A percentile compares a stretch with the other conserved stretches of the same genome.
Conservation (phyloP, 2,797 vertebrate genomes). For the Rachycentron canadum region DNA sequence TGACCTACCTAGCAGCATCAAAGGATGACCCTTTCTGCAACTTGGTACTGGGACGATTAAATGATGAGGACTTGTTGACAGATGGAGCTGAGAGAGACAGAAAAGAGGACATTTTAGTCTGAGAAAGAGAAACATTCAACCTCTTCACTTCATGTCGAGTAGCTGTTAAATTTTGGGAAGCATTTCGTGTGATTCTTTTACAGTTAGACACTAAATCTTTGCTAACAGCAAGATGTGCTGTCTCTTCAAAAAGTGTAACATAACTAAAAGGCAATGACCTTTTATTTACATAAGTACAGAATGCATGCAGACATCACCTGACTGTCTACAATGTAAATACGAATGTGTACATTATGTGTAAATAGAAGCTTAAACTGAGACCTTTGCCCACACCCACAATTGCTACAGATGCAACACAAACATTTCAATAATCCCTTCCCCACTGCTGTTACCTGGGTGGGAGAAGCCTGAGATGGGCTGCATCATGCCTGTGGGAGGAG, state of each 20-base stretch:
- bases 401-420: background rate
- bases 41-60: constrained; percentile 92
- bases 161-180: background rate
- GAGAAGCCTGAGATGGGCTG: constrained; percentile 93
- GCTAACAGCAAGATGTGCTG: background rate
- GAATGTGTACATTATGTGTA: constrained; percentile 2
- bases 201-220: background rate
- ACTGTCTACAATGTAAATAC: constrained; percentile 10
- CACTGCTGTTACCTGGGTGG: constrained; percentile 87
- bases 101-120: background rate
- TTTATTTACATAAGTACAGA: background rate
- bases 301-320: background rate
- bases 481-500: constrained; percentile 91
- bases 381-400: background rate
- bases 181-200: background rate
- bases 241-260: background rate
- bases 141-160: background rate
- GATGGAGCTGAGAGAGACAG: constrained; percentile 82
- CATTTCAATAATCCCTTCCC: background rate
- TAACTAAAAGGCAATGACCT: background rate
- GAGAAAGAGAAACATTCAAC: background rate
- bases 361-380: constrained; percentile 21
- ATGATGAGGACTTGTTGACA: constrained; percentile 95
- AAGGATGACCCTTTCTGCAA: constrained; percentile 94
- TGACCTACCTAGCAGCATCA: constrained; percentile 90